phyloP scores from a whole-genome alignment of 2,797 vertebrate species.

The Sebastes glaucus region DNA sequence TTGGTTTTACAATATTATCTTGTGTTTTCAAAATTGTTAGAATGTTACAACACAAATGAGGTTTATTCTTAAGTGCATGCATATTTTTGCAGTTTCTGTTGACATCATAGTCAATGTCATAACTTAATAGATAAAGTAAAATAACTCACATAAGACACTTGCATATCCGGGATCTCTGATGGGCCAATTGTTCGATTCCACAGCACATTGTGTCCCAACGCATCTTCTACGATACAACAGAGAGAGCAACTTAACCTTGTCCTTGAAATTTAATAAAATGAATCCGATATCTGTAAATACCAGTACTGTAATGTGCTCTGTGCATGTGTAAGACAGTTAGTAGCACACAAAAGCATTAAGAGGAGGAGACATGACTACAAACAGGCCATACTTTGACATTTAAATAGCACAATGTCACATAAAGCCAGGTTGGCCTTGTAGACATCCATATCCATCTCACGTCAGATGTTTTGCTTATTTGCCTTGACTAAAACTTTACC shows the following conservation, averaged over 20 bases:
- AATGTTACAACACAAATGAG: background rate
- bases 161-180: background rate
- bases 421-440: background rate
- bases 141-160: background rate
- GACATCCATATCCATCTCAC: background rate
- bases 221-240: background rate
- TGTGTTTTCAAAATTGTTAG: background rate
- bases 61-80: background rate
- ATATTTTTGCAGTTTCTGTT: background rate
- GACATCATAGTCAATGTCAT: background rate
- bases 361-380: background rate
- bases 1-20: background rate
- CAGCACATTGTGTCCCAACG: background rate
- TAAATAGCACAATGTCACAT: background rate
- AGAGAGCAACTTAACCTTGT: background rate
- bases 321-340: background rate
- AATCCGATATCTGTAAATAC: background rate
- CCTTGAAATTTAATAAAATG: background rate
- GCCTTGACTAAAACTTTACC: background rate
- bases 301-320: background rate
- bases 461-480: background rate
- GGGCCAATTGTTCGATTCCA: background rate
- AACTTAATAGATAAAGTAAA: background rate
- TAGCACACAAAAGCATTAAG: background rate
- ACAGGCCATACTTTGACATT: slow-evolving; percentile 34